Conservation (phyloP, 2,113 vertebrate species). For the Lathamus discolor region DNA sequence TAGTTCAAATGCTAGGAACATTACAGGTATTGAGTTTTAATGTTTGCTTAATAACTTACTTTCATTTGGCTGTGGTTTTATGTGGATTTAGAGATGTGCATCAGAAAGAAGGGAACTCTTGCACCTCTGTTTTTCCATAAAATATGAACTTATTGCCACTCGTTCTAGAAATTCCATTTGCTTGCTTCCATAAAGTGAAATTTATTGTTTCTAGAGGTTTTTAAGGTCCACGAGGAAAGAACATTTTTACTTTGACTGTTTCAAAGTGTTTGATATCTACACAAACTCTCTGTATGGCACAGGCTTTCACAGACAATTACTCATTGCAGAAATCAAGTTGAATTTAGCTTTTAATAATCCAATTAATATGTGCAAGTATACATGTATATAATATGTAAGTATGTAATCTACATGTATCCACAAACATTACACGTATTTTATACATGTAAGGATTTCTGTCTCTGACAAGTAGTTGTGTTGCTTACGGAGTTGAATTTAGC, state of each 20-base stretch:
- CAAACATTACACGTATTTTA: not conserved
- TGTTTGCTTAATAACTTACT: slow-evolving; percentile 44
- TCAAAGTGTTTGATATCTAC: not conserved
- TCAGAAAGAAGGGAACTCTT: not conserved
- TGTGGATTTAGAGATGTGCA: slow-evolving; percentile 25
- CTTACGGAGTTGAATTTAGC: not conserved
- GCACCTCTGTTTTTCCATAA: not conserved
- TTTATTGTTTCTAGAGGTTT: not conserved
- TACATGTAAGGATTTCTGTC: not conserved
- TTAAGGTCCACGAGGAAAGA: not conserved
- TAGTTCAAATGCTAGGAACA: slow-evolving; percentile 55
- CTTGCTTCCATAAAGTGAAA: not conserved
- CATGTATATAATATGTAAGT: not conserved
- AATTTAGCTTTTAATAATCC: slow-evolving; percentile 33
- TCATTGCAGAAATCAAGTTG: not conserved
- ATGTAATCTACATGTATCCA: not conserved
- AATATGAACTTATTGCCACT: not conserved
- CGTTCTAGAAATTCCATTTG: not conserved
- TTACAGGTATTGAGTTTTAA: slow-evolving; percentile 51
- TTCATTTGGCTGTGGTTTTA: slow-evolving; percentile 38
- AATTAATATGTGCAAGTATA: not conserved
- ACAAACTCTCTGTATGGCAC: not conserved
- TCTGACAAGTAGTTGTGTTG: not conserved
- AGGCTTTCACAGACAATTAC: not conserved
- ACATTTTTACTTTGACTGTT: not conserved